These are phyloP conservation scores for Mesorhabditis sp. DNA, from an alignment of 2,888 invertebrate species.

Conservation along the genomic window DNA sequence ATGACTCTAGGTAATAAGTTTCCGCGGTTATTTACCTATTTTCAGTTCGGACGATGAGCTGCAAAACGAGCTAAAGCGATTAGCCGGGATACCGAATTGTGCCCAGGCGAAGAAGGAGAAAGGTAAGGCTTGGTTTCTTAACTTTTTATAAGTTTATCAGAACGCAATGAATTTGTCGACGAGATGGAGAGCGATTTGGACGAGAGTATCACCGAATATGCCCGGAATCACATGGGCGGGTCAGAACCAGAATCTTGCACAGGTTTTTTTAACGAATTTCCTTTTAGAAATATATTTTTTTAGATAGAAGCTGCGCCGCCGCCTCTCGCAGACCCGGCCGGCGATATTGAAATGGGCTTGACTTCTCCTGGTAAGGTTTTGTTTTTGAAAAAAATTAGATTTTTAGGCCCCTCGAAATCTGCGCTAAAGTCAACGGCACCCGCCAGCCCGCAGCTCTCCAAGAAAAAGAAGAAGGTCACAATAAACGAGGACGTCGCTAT, in stretches of 20 bases:
- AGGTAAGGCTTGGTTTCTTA: background rate
- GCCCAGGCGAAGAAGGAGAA: constrained; percentile 20
- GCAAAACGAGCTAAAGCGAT: constrained; percentile 30
- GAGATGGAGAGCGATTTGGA: constrained; percentile 46
- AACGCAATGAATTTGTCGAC: constrained; percentile 37
- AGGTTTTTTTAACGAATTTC: too few species aligned
- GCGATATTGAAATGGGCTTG: background rate
- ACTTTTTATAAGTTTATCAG: background rate
- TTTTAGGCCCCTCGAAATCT: background rate
- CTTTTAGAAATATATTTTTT: background rate
- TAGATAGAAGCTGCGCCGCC: background rate
- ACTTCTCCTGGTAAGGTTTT: background rate
- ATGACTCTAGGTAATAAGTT: constrained; percentile 8
- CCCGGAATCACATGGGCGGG: constrained; percentile 23
- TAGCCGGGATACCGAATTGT: constrained; percentile 29
- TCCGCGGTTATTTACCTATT: background rate
- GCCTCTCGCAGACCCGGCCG: background rate
- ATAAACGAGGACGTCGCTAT: constrained; percentile 1
- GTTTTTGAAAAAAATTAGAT: background rate
- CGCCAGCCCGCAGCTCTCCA: background rate
- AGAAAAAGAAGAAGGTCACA: constrained; percentile 3
- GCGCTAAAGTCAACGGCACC: background rate
- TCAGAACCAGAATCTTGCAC: background rate
- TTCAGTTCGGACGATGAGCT: constrained; percentile 50
- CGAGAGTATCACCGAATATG: constrained; percentile 32